Conservation (phyloP, 1,140 invertebrate species). For the Diplogasteroides magnus region DNA sequence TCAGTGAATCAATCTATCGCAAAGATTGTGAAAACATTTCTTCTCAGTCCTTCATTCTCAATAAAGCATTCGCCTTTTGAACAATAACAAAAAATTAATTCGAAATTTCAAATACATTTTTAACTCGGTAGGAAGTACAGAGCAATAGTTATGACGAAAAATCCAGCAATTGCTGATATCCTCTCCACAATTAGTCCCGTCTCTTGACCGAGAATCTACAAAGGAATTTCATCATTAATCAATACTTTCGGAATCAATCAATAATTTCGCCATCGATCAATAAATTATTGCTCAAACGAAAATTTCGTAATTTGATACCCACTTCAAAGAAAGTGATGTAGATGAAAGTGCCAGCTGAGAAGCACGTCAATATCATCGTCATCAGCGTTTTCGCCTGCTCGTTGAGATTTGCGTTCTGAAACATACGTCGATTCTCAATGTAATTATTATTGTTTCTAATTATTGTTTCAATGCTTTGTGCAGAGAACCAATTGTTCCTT, state of each 20-base stretch:
- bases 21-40: too few species aligned
- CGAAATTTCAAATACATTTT: too few species aligned
- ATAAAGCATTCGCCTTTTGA: too few species aligned
- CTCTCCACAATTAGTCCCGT: neutral
- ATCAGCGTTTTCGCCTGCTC: neutral
- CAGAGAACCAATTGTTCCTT: too few species aligned
- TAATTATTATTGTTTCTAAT: too few species aligned
- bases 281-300: neutral
- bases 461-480: too few species aligned
- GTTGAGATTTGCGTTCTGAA: neutral
- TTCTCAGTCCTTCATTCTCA: too few species aligned
- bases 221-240: neutral
- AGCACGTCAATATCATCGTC: neutral
- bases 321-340: neutral
- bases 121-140: too few species aligned
- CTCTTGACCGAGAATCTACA: neutral
- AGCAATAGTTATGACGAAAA: neutral
- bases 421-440: too few species aligned
- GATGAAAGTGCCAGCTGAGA: neutral
- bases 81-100: too few species aligned
- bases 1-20: too few species aligned
- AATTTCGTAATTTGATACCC: neutral
- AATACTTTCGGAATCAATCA: neutral
- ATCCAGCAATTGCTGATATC: neutral
- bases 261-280: neutral